Evolutionary conservation across 2,113 vertebrate species (phyloP).

Genomic region (Lepus europaeus): DNA sequence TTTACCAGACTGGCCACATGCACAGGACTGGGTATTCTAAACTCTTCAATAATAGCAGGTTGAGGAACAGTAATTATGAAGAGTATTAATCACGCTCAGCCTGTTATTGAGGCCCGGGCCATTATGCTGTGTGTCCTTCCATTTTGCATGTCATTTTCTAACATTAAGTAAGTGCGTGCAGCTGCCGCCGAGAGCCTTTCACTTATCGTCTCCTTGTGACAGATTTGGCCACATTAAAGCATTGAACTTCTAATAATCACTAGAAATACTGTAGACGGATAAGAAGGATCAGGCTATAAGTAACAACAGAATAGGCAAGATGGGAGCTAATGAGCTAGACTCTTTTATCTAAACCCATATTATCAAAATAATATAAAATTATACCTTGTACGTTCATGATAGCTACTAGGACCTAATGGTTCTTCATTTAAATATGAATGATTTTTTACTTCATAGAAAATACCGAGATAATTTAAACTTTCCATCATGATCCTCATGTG

Average conservation of each 20-base stretch:
- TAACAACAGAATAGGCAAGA: slow-evolving; percentile 88
- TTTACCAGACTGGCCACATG: slow-evolving; percentile 84
- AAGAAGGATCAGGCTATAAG: slow-evolving; percentile 86
- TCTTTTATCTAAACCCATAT: slow-evolving; percentile 90
- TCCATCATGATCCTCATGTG: slow-evolving; percentile 69
- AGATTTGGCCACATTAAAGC: slow-evolving; percentile 89
- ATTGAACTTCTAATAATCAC: slow-evolving; percentile 88
- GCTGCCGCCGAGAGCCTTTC: slow-evolving; percentile 86
- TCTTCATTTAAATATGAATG: slow-evolving; percentile 91
- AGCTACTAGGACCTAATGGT: slow-evolving; percentile 86
- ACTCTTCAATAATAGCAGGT: slow-evolving; percentile 88
- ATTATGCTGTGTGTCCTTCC: slow-evolving; percentile 87
- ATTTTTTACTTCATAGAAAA: slow-evolving; percentile 85
- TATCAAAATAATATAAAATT: slow-evolving; percentile 91
- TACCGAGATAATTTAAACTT: slow-evolving; percentile 86
- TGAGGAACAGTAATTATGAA: slow-evolving; percentile 88
- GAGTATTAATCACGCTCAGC: slow-evolving; percentile 88
- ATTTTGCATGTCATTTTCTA: slow-evolving; percentile 88
- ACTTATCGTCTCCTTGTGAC: slow-evolving; percentile 88
- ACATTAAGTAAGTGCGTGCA: slow-evolving; percentile 85
- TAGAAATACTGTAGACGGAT: slow-evolving; percentile 86
- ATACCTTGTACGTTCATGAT: slow-evolving; percentile 88
- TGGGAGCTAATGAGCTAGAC: slow-evolving; percentile 89
- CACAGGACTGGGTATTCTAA: slow-evolving; percentile 83
- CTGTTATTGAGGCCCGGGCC: slow-evolving; percentile 87